Evolutionary conservation across 2,113 vertebrate genomes (phyloP).

Genomic region (Psittacara wagleri): DNA sequence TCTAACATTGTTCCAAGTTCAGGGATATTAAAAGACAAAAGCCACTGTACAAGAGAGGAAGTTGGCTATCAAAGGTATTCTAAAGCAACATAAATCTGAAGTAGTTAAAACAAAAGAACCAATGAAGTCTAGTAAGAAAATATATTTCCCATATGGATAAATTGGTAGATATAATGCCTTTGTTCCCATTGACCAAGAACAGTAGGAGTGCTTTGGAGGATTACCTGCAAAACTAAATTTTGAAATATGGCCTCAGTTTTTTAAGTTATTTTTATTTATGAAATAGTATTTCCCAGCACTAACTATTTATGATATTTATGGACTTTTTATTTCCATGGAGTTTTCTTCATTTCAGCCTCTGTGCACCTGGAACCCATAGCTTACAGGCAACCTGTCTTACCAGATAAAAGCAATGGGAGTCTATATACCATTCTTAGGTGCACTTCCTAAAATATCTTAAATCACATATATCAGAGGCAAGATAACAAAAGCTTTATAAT

Average conservation of each 20-base stretch:
- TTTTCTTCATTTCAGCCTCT: not conserved
- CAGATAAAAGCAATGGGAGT: not conserved
- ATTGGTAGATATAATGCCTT: not conserved
- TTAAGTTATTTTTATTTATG: not conserved
- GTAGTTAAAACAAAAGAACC: not conserved
- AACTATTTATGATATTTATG: not conserved
- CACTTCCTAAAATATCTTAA: not conserved
- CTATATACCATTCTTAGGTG: not conserved
- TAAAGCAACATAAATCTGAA: not conserved
- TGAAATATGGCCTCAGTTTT: not conserved
- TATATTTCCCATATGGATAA: not conserved
- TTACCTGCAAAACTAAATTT: not conserved
- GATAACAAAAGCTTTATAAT: not conserved
- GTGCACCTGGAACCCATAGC: not conserved
- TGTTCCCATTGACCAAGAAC: not conserved
- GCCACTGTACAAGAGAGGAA: not conserved
- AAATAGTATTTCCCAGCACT: not conserved
- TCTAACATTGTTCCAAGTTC: not conserved
- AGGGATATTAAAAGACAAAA: not conserved
- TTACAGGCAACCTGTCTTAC: not conserved
- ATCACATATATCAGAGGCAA: not conserved
- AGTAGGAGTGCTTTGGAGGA: not conserved
- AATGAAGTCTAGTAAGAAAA: not conserved
- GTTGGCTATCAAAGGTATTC: not conserved
- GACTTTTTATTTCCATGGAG: not conserved